A percentile compares a stretch with the other conserved stretches of the same genome.
Evolutionary conservation across 1,140 invertebrate species (phyloP).

Genomic region (Daktulosphaira vitifoliae): DNA sequence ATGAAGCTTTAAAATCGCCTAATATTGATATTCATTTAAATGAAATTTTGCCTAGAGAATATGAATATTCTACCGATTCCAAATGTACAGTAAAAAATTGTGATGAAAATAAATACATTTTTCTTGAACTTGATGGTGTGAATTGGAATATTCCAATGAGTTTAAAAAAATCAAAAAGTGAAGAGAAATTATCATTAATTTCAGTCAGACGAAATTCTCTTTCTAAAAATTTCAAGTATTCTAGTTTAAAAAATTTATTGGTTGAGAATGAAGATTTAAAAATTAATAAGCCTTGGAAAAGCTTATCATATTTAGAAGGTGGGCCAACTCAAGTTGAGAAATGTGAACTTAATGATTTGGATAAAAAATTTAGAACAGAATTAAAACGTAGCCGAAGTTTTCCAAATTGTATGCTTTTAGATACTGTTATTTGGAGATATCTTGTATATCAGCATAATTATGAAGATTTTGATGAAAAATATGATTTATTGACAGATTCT

Average conservation of each 20-base stretch:
- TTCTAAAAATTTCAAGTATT: not conserved
- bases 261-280: not conserved
- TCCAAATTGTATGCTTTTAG: constrained; percentile 12
- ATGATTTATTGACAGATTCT: not conserved
- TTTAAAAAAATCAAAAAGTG: constrained; percentile 1
- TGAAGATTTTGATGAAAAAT: not conserved
- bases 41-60: no score
- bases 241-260: not conserved
- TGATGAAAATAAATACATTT: no score
- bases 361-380: constrained; percentile 10
- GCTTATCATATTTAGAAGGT: constrained; percentile 16
- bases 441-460: not conserved
- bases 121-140: not conserved
- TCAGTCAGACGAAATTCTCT: not conserved
- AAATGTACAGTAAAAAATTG: no score
- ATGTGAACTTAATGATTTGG: not conserved
- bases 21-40: no score
- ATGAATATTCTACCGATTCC: no score
- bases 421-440: constrained; percentile 6
- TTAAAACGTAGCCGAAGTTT: constrained; percentile 23
- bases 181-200: not conserved
- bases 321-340: not conserved
- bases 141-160: constrained; percentile 1
- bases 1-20: no score
- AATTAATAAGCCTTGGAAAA: constrained; percentile 1